These are phyloP conservation scores for Phoenicopterus ruber DNA, from an alignment of 2,113 vertebrate species.

Conservation along the genomic window DNA sequence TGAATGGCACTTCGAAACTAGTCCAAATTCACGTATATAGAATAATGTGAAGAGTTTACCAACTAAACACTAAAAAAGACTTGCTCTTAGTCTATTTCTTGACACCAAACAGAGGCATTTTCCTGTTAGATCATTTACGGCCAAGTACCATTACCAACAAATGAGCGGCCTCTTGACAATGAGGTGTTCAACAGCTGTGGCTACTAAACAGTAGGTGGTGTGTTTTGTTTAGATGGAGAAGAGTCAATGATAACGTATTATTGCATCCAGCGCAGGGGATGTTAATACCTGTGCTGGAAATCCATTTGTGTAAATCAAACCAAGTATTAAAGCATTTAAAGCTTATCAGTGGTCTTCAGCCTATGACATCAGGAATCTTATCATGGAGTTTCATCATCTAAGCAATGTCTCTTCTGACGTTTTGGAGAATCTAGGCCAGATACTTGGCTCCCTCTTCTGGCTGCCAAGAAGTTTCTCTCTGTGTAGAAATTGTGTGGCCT, in stretches of 20 bases:
- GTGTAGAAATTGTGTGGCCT: background rate
- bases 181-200: background rate
- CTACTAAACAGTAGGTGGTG: background rate
- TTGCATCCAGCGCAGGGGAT: background rate
- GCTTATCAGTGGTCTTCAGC: background rate
- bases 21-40: background rate
- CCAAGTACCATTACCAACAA: background rate
- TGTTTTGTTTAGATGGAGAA: background rate
- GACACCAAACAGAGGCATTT: background rate
- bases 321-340: background rate
- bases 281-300: background rate
- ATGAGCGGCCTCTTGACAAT: rapidly evolving
- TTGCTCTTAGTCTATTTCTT: background rate
- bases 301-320: background rate
- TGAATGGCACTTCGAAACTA: background rate
- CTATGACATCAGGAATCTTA: background rate
- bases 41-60: background rate
- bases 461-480: background rate
- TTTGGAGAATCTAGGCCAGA: background rate
- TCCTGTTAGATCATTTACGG: background rate
- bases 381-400: background rate
- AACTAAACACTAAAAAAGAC: background rate
- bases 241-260: rapidly evolving
- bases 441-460: background rate
- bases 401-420: rapidly evolving